Base-by-base conservation (phyloP, 1,140 invertebrate genomes). In the Saxidomus purpurata region DNA sequence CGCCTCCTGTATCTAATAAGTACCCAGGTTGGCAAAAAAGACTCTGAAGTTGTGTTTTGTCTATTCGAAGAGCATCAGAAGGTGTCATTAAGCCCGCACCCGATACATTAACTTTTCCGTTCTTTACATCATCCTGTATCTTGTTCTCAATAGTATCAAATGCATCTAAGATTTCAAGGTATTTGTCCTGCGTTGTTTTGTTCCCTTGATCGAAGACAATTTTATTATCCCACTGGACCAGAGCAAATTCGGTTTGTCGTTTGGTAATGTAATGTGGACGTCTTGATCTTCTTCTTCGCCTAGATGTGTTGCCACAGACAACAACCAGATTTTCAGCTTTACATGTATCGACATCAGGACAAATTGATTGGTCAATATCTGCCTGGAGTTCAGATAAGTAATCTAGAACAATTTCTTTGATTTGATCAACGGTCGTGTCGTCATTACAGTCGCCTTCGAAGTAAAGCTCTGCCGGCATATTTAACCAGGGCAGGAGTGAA, bases 401-500 rank as follows among this genome's bases (percentile, higher is more conserved):
- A 34, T n/a, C 59, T 0, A 86, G 22, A 40, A 86, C 69, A 9
- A 55, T 28, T 15, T 15, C 34, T 76, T 40, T 86, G 19, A 86
- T 52, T 1, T 9, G 22, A n/a, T 76, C 67, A 38, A 77, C n/a
- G 8, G 52, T 76, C n/a, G 28, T 25, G 1, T 31, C 22, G 31
- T 86, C 47, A 38, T 76, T 59, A 19, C 84, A 76, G 47, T 86
- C 71, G 22, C 84, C 84, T 1, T 55, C 69, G 36, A 59, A 86
- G 49, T 55, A 55, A 38, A 76, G 84, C 36, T 76, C 74, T 38
- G 49, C 84, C 2, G 69, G 69, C 13, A 55, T 3, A 1, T 38
- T 80, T 1, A 59, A 11, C 52, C 38, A 38, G 25, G 77, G 38
- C 1, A 38, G 9, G 19, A 38, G 22, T 13, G 59, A 47, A 15